Evolutionary conservation across 2,888 invertebrate genomes (phyloP), one percentile per base, ranked within the genome.

Genomic region (Drosophila robusta): DNA sequence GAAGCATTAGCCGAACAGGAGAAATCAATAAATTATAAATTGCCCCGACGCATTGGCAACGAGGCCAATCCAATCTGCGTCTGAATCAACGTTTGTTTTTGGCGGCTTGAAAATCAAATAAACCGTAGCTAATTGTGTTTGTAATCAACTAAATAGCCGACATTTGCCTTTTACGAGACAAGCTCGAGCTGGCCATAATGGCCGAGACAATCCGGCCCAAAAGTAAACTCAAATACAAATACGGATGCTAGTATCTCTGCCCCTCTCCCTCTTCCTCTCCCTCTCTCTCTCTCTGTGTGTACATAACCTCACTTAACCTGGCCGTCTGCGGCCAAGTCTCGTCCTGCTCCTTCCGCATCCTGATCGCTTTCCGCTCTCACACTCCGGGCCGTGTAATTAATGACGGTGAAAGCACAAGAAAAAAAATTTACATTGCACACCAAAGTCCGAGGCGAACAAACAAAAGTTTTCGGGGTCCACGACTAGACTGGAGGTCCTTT

Each of bases 51-150:
- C 26, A 18, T 11, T 11, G 3, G 32, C 26, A 64, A 36, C 44
- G 49, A 32, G 32, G 29, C 50, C 24, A 11, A 24, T 24, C 8
- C 45, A 61, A 71, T 64, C 57, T 51, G 56, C 70, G 65, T 66
- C 64, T 14, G 55, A 49, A 46, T 54, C 67, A 60, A 74, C 66
- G 65, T 68, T 68, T 70, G 72, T 47, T 61, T 55, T 57, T 34
- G 34, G 61, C 76, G 52, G 50, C 74, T 84, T 66, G 85, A 79
- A 78, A 85, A 87, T 85, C 89, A 85, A 85, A 85, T 87, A 85
- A 76, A 75, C 81, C 81, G 57, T 70, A 63, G 81, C 89, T 85
- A 85, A 85, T 85, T 85, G 87, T 89, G 87, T 85, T 85, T 81
- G 89, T 74, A 87, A 85, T 85, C 84, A 85, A 89, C 74, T 79